These are phyloP conservation scores for Ornithorhynchus anatinus DNA, from an alignment of 2,113 vertebrate species.

Conservation along the genomic window DNA sequence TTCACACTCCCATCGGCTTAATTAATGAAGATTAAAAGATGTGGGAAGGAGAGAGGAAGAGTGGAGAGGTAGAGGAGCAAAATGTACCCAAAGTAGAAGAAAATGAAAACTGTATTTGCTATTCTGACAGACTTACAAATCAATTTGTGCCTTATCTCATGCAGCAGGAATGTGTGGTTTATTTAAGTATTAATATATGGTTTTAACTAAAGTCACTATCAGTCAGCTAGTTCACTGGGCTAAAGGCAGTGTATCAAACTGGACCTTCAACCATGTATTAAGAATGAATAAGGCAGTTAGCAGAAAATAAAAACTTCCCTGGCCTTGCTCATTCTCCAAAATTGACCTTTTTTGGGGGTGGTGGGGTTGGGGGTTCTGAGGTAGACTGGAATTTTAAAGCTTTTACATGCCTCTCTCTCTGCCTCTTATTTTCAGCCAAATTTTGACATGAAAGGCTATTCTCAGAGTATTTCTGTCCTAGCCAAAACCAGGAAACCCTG, in stretches of 20 bases:
- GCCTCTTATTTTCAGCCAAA: neutral
- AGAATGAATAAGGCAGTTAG: neutral
- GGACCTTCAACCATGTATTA: neutral
- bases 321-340: neutral
- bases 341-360: neutral
- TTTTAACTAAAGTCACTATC: neutral
- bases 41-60: neutral
- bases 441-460: neutral
- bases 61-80: neutral
- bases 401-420: neutral
- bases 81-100: neutral
- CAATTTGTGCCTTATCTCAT: neutral
- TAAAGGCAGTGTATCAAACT: neutral
- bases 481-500: neutral
- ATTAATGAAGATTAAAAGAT: neutral
- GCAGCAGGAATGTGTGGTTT: constrained; percentile 4
- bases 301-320: neutral
- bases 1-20: neutral
- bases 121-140: neutral
- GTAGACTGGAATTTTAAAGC: neutral
- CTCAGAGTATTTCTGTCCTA: neutral
- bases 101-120: neutral
- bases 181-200: constrained; percentile 1
- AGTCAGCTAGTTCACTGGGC: neutral
- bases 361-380: too few relatives aligned